Evolutionary conservation across 2,888 invertebrate genomes (phyloP), one percentile per base, ranked within the genome.

Genomic region (Apomyelois bistriatella): DNA sequence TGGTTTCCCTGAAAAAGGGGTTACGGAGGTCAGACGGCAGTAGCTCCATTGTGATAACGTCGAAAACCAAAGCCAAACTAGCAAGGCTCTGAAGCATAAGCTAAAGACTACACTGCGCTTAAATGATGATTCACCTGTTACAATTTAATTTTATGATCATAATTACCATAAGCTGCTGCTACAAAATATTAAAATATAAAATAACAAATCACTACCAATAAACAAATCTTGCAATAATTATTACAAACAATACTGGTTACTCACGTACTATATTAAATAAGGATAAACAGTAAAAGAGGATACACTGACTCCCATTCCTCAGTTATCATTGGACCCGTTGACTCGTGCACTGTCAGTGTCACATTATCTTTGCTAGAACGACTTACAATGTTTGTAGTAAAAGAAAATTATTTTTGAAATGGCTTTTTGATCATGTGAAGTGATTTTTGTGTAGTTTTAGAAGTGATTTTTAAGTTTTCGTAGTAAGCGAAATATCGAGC

Each of bases 301-400:
- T 53, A 59, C 50, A 43, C 50, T 30, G 51, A 38, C 41, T 48
- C 52, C 54, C 60, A 46, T 30, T 46, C 30, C 46, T 32, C 61
- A 66, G 64, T 68, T 65, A 63, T 65, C 62, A 57, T 59, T 54
- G 53, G 69, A 60, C 70, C 61, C 69, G 61, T 58, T 42, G 17
- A 38, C 61, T 53, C 51, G 46, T 35, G 37, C 35, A 38, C 57
- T 58, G 63, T 62, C 66, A 59, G 53, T 64, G 64, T 62, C 62
- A 62, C 38, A 52, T 46, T 38, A 42, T 48, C 54, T 54, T 53
- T 54, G 47, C 56, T 53, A 48, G 46, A 51, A 52, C 53, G 3
- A 12, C 32, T 10, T 15, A 32, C 32, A 47, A 32, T 35, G 32
- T 32, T 15, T 47, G 7, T 41, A 2, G 9, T 17, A 22, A 41